Conservation (phyloP, 2,797 vertebrate genomes). For the Falco rusticolus region DNA sequence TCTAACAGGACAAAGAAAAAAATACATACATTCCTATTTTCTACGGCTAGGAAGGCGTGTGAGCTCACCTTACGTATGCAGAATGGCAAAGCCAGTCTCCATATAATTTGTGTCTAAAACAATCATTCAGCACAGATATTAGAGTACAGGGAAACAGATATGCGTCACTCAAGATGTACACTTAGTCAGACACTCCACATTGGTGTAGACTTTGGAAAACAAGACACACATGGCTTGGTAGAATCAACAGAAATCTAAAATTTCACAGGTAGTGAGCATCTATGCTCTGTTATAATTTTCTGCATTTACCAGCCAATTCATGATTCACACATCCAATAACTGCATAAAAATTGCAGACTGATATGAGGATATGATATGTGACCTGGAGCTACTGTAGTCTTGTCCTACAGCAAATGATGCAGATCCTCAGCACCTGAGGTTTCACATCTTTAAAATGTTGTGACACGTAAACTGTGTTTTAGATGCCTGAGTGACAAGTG, state of each 20-base stretch:
- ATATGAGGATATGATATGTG: not conserved
- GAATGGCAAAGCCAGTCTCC: not conserved
- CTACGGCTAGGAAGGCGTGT: not conserved
- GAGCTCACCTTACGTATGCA: not conserved
- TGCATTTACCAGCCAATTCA: not conserved
- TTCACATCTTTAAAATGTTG: not conserved
- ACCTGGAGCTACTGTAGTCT: not conserved
- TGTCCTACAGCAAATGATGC: not conserved
- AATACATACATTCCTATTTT: not conserved
- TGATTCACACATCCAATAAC: not conserved
- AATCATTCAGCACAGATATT: not conserved
- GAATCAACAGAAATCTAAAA: not conserved
- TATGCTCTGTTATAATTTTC: not conserved
- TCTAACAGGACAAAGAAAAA: not conserved
- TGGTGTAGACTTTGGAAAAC: not conserved
- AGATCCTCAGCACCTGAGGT: not conserved
- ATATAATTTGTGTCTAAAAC: not conserved
- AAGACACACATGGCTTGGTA: fast-evolving
- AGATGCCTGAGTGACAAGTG: not conserved
- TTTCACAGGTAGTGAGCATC: not conserved
- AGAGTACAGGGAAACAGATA: not conserved
- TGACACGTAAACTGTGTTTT: not conserved
- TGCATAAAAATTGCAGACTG: not conserved
- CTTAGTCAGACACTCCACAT: not conserved
- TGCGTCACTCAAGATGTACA: not conserved